These are phyloP conservation scores for Rhagoletis pomonella DNA, from an alignment of 1,140 invertebrate species.

Conservation along the genomic window DNA sequence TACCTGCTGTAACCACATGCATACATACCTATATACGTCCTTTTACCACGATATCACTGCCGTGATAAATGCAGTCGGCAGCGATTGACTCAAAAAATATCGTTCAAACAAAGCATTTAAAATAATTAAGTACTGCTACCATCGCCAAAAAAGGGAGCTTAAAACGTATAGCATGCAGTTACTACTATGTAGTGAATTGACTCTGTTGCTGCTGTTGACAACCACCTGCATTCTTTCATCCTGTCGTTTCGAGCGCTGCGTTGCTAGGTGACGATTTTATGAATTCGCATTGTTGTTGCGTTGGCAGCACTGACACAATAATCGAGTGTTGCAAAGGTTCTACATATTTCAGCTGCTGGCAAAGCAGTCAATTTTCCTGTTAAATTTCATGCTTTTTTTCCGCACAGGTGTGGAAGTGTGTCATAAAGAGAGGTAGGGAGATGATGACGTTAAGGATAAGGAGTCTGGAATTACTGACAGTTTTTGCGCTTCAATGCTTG, in stretches of 20 bases:
- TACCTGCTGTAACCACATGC: background rate
- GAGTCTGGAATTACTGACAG: background rate
- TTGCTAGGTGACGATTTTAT: background rate
- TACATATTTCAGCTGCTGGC: background rate
- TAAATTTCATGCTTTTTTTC: background rate
- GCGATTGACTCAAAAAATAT: background rate
- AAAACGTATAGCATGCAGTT: background rate
- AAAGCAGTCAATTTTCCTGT: background rate
- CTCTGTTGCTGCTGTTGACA: background rate
- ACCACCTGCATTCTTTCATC: background rate
- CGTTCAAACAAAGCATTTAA: constrained; percentile 40
- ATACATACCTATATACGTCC: background rate
- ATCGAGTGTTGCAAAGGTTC: constrained; percentile 15
- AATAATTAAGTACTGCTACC: constrained; percentile 28
- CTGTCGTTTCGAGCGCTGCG: background rate
- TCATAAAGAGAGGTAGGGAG: background rate
- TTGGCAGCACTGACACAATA: constrained; percentile 35
- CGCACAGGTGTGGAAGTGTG: background rate
- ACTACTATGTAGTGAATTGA: background rate
- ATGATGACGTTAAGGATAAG: background rate
- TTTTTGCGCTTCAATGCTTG: constrained; percentile 39
- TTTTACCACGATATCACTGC: background rate
- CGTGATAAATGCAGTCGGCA: constrained; percentile 26
- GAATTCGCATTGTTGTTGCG: constrained; percentile 19
- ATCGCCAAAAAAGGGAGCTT: background rate